A percentile compares a stretch with the other conserved stretches of the same genome.
phyloP scores from a whole-genome alignment of 1,140 invertebrate species.

The Ostrea denselamellosa region DNA sequence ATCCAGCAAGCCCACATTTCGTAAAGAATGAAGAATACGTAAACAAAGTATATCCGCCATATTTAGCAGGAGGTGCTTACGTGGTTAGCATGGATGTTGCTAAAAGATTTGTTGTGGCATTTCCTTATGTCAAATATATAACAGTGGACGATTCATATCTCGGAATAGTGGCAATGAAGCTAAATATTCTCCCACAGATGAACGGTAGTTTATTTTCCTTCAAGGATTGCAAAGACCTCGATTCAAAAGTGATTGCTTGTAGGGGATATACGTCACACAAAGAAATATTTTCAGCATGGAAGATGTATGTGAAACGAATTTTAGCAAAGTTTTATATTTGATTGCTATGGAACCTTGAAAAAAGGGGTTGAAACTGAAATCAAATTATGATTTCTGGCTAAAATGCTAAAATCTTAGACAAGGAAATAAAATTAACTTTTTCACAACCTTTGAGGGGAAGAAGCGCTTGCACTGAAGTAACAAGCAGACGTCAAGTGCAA shows the following conservation, averaged over 20 bases:
- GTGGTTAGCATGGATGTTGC: conserved; percentile 40
- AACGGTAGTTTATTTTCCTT: conserved; percentile 8
- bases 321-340: conserved; percentile 17
- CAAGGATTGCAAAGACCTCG: conserved; percentile 16
- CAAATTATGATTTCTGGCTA: no score
- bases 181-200: conserved; percentile 36
- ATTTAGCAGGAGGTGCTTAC: conserved; percentile 42
- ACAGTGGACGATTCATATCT: conserved; percentile 53
- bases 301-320: neutral
- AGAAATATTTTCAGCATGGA: conserved; percentile 16
- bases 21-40: conserved; percentile 2
- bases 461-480: no score
- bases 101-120: conserved; percentile 27
- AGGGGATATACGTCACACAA: conserved; percentile 19
- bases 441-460: no score
- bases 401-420: no score
- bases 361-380: neutral
- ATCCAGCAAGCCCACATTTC: conserved; percentile 19
- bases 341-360: neutral
- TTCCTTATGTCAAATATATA: conserved; percentile 48
- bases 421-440: no score
- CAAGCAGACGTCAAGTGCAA: no score
- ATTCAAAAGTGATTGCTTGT: conserved; percentile 12
- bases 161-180: conserved; percentile 49
- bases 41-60: conserved; percentile 38